These are phyloP conservation scores for Melipona beecheii DNA, from an alignment of 2,888 invertebrate species.

Conservation along the genomic window DNA sequence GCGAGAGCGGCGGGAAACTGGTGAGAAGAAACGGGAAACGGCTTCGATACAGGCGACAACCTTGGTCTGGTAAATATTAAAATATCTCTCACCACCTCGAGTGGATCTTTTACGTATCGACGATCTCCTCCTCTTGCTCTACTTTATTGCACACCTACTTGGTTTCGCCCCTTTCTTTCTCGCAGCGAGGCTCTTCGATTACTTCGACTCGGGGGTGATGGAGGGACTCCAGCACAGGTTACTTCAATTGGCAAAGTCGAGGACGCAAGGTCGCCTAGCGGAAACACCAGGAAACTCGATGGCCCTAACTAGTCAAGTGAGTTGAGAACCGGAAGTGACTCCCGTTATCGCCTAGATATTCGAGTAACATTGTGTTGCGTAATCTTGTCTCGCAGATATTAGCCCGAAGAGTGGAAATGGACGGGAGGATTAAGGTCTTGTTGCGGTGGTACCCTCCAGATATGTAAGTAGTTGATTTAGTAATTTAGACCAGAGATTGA, in stretches of 20 bases:
- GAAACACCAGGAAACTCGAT: constrained; percentile 89
- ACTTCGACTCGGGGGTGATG: constrained; percentile 96
- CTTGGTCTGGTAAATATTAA: constrained; percentile 91
- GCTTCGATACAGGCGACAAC: constrained; percentile 93
- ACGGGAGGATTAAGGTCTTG: constrained; percentile 89
- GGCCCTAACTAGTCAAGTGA: constrained; percentile 89
- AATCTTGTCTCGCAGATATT: constrained; percentile 84
- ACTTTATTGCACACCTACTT: no score
- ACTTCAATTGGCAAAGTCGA: constrained; percentile 86
- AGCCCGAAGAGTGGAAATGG: constrained; percentile 87
- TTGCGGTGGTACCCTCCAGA: constrained; percentile 93
- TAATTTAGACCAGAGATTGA: no score
- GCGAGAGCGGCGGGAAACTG: constrained; percentile 91
- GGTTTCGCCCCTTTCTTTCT: constrained; percentile 59
- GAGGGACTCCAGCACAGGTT: constrained; percentile 94
- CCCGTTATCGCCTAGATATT: not conserved
- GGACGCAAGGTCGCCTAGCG: constrained; percentile 87
- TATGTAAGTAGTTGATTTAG: constrained; percentile 88
- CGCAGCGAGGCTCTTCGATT: constrained; percentile 96
- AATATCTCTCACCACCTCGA: not conserved
- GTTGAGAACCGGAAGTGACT: constrained; percentile 40
- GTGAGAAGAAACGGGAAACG: constrained; percentile 95
- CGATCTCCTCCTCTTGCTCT: no score
- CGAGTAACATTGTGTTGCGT: not conserved
- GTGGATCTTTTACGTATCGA: not conserved